Base-by-base conservation (phyloP, 2,797 vertebrate species). In the Thunnus albacares region DNA sequence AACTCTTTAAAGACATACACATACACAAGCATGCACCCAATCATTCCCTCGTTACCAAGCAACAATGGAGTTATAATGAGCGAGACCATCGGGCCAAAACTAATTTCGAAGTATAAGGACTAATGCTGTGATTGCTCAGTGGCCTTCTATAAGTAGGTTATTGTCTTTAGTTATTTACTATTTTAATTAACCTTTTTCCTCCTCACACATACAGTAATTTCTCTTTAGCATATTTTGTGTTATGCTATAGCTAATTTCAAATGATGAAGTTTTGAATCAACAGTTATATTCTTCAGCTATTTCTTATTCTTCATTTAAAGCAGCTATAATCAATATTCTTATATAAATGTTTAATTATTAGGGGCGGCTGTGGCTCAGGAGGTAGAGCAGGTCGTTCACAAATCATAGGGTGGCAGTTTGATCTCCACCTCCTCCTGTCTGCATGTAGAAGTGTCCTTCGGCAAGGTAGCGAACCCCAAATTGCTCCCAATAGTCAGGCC, bases 61-160 rank as follows among this genome's bases (percentile, higher is more conserved):
- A 89, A 91, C 92, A 90, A 91, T 83, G 80, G 71, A 81, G 55
- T 87, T 79, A 84, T 89, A 89, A 90, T 93, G 85, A 91, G 82
- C 24, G 66, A 52, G 69, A 79, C 82, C 78, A 84, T 82, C 79
- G 83, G 74, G 82, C 58, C 79, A 84, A 89, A 91, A 92, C 82
- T 90, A 80, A 92, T 93, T 93, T 90, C 71, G 62, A 81, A 90
- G 72, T 80, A 60, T 75, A 75, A 85, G 76, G 78, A 76, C 71
- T 80, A 82, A 89, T 58, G 75, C 80, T 77, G 66, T 89, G 86
- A 89, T 90, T 90, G 71, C 84, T 80, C 70, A 71, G 71, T 74
- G 82, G 61, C 47, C 66, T 77, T 84, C 56, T 70, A 60, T 87
- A 86, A 89, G 82, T 74, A 87, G 83, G 79, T 87, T 89, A 89